Evolutionary conservation across 2,888 invertebrate genomes (phyloP).

Genomic region (Sycophila texana): DNA sequence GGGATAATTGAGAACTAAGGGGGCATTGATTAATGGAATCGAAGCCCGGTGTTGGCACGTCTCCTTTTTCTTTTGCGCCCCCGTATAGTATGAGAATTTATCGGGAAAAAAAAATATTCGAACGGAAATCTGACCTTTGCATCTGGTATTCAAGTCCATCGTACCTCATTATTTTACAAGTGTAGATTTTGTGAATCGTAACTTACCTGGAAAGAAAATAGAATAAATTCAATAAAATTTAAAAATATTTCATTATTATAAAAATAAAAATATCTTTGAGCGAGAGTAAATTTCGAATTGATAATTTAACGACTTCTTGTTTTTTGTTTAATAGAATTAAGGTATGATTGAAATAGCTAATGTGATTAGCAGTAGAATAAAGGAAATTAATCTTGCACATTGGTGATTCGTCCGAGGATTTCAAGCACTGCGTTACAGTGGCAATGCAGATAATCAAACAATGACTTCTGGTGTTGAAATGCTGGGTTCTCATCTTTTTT

Average conservation of each 20-base stretch:
- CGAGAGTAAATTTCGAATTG: background rate
- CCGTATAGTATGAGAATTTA: background rate
- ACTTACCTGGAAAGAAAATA: slow-evolving; percentile 28
- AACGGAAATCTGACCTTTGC: slow-evolving; percentile 14
- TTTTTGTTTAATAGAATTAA: background rate
- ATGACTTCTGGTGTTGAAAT: slow-evolving; percentile 21
- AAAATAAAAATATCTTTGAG: background rate
- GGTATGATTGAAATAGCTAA: too few species aligned
- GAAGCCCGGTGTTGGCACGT: background rate
- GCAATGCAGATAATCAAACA: slow-evolving; percentile 28
- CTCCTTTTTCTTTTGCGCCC: slow-evolving; percentile 3
- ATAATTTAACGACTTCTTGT: background rate
- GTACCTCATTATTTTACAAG: too few species aligned
- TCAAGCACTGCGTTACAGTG: background rate
- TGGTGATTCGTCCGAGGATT: background rate
- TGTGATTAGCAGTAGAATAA: too few species aligned
- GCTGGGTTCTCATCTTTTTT: background rate
- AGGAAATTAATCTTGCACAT: too few species aligned
- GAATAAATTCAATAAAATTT: background rate
- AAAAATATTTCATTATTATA: background rate
- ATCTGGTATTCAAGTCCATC: too few species aligned
- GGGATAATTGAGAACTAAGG: slow-evolving; percentile 28
- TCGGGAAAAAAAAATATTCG: too few species aligned
- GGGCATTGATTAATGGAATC: background rate
- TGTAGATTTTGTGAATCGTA: background rate